Base-by-base conservation (phyloP, 2,113 vertebrate genomes). In the Tinamus guttatus region DNA sequence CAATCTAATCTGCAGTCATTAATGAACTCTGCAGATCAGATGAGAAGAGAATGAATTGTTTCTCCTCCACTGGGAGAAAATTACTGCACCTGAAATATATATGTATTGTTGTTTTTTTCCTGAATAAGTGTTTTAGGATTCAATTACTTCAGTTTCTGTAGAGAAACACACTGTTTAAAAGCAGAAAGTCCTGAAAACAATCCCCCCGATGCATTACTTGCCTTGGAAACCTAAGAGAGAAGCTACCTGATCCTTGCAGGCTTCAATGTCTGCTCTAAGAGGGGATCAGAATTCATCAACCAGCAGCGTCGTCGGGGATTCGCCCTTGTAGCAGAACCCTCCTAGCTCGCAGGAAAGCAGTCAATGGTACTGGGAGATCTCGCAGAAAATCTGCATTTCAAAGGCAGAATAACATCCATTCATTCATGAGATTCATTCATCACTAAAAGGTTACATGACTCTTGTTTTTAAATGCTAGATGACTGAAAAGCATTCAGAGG, bases 11-110 rank as follows among this genome's bases (percentile, higher is more conserved):
- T 86, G 78, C 82, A 90, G 83, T 81, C 88, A n/a, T 43, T 96
- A 93, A 96, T 86, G 88, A 96, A 96, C 85, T 97, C 89, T 90
- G 87, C 82, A 92, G 74, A 90, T 88, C 54, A 90, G 65, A 95
- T 65, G 77, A 58, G 76, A 87, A 90, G 62, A 88, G 22, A 80
- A 93, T 94, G 47, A 96, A 97, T 59, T 86, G 88, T 40, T 96
- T 65, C 43, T 90, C 40, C 59, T 91, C 79, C 96, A 96, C 85
- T n/a, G 87, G 90, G 93, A 94, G 94, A 90, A 96, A 96, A 87
- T 76, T 86, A 90, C 32, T 83, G 65, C 58, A 78, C 52, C 89
- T 87, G 51, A 93, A 93, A 93, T 71, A 51, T 52, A 30, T 81
- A 84, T 81, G 91, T 77, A 25, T 85, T 71, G 6, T 64, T 85